Evolutionary conservation across 2,888 invertebrate genomes (phyloP).

Genomic region (Drosophila recens): DNA sequence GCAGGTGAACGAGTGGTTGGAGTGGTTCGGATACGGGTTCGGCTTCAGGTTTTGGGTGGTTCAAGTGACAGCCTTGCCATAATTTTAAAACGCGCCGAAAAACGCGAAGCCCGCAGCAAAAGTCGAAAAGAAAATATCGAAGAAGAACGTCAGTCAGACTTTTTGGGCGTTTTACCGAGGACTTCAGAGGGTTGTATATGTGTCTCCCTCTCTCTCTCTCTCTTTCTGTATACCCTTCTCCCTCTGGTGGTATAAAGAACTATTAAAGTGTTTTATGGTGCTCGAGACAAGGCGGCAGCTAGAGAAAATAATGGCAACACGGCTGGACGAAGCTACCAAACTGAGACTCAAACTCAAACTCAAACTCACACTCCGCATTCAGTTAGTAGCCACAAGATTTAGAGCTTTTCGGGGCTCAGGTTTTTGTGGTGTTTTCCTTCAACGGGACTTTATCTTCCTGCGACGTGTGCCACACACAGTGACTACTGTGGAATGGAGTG

Average conservation of each 20-base stretch:
- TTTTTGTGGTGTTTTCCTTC: conserved; percentile 63
- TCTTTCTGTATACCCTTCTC: conserved; percentile 7
- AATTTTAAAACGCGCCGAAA: conserved; percentile 71
- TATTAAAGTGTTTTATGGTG: conserved; percentile 85
- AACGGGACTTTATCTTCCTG: conserved; percentile 56
- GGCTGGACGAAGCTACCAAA: conserved; percentile 60
- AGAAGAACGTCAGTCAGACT: conserved; percentile 54
- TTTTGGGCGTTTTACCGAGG: conserved; percentile 8
- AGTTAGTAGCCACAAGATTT: conserved; percentile 56
- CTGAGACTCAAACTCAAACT: background rate
- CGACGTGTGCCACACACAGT: conserved; percentile 48
- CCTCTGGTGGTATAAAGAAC: conserved; percentile 71
- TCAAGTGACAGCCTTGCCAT: conserved; percentile 74
- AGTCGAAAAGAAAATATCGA: conserved; percentile 60
- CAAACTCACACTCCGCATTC: background rate
- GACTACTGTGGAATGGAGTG: conserved; percentile 20
- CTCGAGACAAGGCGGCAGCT: conserved; percentile 82
- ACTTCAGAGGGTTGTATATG: conserved; percentile 23
- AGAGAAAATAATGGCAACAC: conserved; percentile 83
- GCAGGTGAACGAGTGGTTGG: conserved; percentile 21
- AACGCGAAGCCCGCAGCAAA: conserved; percentile 52
- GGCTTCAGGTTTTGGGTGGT: conserved; percentile 33
- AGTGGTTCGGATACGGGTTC: conserved; percentile 7
- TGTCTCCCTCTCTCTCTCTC: background rate
- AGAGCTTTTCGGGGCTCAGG: conserved; percentile 64